Percentiles rank a stretch among this genome's conserved stretches.
Conservation (phyloP, 37 sponge, comb jelly and placozoan species). For the Beroe forskalii region DNA sequence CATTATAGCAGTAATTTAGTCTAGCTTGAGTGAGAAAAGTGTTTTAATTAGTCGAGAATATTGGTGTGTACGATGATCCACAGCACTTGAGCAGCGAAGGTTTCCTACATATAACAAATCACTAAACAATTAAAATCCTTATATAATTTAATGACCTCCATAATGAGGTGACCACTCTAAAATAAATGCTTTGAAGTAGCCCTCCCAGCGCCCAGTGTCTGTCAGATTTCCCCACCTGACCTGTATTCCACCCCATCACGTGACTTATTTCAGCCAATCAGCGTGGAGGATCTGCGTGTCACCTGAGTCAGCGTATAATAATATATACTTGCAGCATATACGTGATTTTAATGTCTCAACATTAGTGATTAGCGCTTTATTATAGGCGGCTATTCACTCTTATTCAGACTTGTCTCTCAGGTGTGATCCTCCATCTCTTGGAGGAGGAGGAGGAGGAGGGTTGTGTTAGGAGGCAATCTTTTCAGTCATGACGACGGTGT, state of each 20-base stretch:
- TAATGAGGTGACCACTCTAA: conserved; percentile 34
- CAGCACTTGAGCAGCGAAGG: not conserved
- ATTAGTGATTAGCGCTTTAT: conserved; percentile 28
- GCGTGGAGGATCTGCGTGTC: not conserved
- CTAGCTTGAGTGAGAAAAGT: not conserved
- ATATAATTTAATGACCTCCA: conserved; percentile 36
- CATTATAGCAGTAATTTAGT: conserved; percentile 25
- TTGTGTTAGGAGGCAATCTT: conserved; percentile 5
- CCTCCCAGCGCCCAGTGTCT: not conserved
- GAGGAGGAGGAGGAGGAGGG: no score
- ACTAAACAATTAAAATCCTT: conserved; percentile 44
- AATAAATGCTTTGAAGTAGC: conserved; percentile 11
- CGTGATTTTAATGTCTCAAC: conserved; percentile 16
- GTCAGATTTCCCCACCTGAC: conserved; percentile 1
- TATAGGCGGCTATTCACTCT: conserved; percentile 35
- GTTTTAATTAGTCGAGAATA: conserved; percentile 32
- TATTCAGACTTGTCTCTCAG: no score
- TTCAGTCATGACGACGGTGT: not conserved
- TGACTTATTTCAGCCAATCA: not conserved
- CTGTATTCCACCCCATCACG: not conserved
- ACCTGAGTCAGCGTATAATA: not conserved
- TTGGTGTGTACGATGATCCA: conserved; percentile 18
- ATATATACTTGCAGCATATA: no score
- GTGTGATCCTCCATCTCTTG: no score
- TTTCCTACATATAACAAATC: conserved; percentile 23